phyloP scores from a whole-genome alignment of 2,888 invertebrate species.

The Lasius platythorax region DNA sequence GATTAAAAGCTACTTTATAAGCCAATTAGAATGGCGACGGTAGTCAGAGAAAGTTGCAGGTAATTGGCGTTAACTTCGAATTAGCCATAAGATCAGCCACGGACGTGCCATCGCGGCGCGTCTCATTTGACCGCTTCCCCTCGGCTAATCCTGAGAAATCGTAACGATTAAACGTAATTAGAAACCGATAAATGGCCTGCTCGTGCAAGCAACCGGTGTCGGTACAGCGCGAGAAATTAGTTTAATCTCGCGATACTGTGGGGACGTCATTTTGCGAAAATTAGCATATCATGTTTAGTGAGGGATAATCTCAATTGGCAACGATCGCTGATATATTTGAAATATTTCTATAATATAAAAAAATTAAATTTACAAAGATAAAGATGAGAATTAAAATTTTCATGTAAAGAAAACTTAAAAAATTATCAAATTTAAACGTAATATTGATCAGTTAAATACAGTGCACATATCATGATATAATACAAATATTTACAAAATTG shows the following conservation, averaged over 20 bases:
- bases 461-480: not conserved
- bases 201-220: slow-evolving; percentile 51
- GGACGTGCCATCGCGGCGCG: slow-evolving; percentile 67
- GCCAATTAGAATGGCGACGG: slow-evolving; percentile 7
- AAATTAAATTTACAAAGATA: not conserved
- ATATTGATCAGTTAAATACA: not conserved
- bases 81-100: slow-evolving; percentile 69
- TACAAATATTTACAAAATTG: not conserved
- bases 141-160: slow-evolving; percentile 72
- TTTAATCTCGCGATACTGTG: slow-evolving; percentile 50
- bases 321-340: not conserved
- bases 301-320: slow-evolving; percentile 8
- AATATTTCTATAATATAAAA: not conserved
- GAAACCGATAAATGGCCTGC: slow-evolving; percentile 73
- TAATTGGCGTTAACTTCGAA: slow-evolving; percentile 68
- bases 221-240: slow-evolving; percentile 59
- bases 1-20: slow-evolving; percentile 45
- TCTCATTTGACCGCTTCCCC: slow-evolving; percentile 65
- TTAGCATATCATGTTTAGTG: slow-evolving; percentile 2
- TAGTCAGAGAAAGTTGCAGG: slow-evolving; percentile 60
- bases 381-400: not conserved
- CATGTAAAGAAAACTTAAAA: not conserved
- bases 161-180: slow-evolving; percentile 73
- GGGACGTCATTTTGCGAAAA: slow-evolving; percentile 39
- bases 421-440: not conserved